A percentile compares a stretch with the other conserved stretches of the same genome.
These are phyloP conservation scores for Steinernema scapterisci DNA, from an alignment of 2,888 invertebrate genomes.

Conservation along the genomic window DNA sequence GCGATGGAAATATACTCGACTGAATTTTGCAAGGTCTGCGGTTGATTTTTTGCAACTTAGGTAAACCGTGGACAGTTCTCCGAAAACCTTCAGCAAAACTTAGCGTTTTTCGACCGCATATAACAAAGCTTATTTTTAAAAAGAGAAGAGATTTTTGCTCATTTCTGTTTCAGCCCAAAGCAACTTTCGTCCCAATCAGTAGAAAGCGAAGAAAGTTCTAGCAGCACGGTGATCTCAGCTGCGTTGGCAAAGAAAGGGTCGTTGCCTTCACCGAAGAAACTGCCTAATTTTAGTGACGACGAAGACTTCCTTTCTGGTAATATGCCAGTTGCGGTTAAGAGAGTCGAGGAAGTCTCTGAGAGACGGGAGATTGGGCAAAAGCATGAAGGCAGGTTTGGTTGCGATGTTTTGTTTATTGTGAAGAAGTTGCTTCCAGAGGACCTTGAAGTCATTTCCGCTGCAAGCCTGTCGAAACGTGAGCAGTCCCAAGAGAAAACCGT, in stretches of 20 bases:
- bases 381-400: background rate
- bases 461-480: background rate
- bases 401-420: too few relatives aligned
- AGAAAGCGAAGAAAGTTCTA: conserved; percentile 21
- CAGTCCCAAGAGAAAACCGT: too few relatives aligned
- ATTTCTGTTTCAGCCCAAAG: background rate
- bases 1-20: too few relatives aligned
- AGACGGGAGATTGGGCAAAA: background rate
- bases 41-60: too few relatives aligned
- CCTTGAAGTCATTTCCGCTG: conserved; percentile 1
- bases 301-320: background rate
- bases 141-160: too few relatives aligned
- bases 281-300: background rate
- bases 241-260: background rate
- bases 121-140: too few relatives aligned
- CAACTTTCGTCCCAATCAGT: background rate
- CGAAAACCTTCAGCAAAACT: too few relatives aligned
- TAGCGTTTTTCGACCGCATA: too few relatives aligned
- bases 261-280: background rate
- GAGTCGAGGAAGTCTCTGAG: too few relatives aligned
- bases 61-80: too few relatives aligned
- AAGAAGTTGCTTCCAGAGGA: background rate
- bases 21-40: too few relatives aligned
- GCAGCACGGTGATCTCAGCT: background rate
- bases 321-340: background rate